Conservation (phyloP, 2,888 invertebrate species). For the Hypolimnas misippus region DNA sequence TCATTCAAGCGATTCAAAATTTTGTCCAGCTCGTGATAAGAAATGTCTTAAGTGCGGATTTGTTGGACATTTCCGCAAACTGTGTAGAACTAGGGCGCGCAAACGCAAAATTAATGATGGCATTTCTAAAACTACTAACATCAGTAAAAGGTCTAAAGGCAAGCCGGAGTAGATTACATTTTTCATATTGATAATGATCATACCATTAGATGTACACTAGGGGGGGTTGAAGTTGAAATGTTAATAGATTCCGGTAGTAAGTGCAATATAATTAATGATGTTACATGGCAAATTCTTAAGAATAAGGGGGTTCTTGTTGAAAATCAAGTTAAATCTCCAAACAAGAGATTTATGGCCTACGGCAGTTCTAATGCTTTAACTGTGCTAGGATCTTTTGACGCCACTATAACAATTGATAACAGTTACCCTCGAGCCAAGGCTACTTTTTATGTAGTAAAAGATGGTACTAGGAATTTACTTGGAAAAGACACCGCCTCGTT, state of each 20-base stretch:
- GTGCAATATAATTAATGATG: constrained; percentile 7
- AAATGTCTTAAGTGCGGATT: too few species aligned
- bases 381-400: not conserved
- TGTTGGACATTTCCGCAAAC: too few species aligned
- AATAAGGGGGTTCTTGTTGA: too few species aligned
- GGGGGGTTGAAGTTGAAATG: constrained; percentile 34
- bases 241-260: constrained; percentile 39
- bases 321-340: too few species aligned
- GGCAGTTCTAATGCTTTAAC: not conserved
- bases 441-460: too few species aligned
- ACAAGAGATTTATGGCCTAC: not conserved
- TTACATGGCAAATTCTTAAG: not conserved
- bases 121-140: too few species aligned
- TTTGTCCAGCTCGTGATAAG: too few species aligned
- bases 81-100: too few species aligned
- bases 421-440: not conserved
- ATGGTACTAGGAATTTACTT: not conserved
- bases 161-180: constrained; percentile 17
- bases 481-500: not conserved
- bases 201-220: constrained; percentile 8
- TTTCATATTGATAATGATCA: constrained; percentile 28
- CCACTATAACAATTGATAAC: not conserved
- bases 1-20: too few species aligned
- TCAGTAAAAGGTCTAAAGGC: too few species aligned
- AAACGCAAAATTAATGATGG: too few species aligned